Percentiles rank a stretch among this genome's conserved stretches.
Evolutionary conservation across 1,140 invertebrate genomes (phyloP).

Genomic region (Drosophila arawakana): DNA sequence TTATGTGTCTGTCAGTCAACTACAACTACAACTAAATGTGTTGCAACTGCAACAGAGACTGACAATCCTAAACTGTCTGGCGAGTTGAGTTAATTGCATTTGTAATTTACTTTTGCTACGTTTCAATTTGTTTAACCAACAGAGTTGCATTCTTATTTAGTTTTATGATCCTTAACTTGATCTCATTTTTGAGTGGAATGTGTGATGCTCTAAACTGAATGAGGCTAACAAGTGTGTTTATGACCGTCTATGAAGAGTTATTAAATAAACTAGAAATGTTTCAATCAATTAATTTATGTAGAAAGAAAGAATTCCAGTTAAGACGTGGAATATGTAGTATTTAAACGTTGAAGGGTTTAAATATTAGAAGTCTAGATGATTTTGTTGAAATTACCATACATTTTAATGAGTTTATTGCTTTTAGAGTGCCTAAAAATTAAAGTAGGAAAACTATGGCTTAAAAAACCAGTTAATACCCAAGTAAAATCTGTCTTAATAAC

Average conservation of each 20-base stretch:
- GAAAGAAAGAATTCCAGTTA: too few species aligned
- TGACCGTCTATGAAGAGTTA: not conserved
- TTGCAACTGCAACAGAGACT: slow-evolving; percentile 16
- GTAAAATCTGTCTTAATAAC: too few species aligned
- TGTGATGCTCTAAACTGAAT: not conserved
- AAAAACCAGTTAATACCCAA: too few species aligned
- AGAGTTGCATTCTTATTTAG: not conserved
- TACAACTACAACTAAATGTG: slow-evolving; percentile 4
- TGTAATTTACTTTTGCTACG: slow-evolving; percentile 30
- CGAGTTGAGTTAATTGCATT: slow-evolving; percentile 42
- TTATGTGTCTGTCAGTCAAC: slow-evolving; percentile 17
- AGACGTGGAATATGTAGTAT: too few species aligned
- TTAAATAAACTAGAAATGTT: not conserved
- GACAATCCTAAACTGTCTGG: slow-evolving; percentile 9
- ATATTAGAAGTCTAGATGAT: too few species aligned
- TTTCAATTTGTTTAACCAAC: slow-evolving; percentile 6
- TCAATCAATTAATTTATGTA: too few species aligned
- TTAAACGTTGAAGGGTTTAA: too few species aligned
- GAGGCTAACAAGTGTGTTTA: not conserved
- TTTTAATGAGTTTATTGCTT: too few species aligned
- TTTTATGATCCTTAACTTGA: slow-evolving; percentile 8
- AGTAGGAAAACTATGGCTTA: too few species aligned
- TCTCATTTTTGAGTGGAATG: slow-evolving; percentile 8
- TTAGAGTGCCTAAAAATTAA: too few species aligned
- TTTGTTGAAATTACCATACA: too few species aligned